Conservation (phyloP, 2,797 vertebrate genomes). For the Geranospiza caerulescens region DNA sequence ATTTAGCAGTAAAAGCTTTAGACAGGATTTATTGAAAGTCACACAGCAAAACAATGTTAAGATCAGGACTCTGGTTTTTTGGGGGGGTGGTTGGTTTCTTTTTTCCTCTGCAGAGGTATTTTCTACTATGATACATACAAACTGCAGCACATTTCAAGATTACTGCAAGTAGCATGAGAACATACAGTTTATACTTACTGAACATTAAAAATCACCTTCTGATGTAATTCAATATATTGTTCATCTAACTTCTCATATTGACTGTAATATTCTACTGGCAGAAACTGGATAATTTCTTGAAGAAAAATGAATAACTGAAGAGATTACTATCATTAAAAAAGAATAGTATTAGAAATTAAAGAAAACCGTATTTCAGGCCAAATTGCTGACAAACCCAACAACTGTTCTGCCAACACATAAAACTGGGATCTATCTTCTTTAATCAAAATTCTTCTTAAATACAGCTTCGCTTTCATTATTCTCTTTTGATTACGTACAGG, state of each 20-base stretch:
- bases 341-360: neutral
- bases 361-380: neutral
- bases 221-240: neutral
- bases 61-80: accelerated
- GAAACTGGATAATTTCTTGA: neutral
- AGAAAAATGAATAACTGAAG: neutral
- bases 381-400: neutral
- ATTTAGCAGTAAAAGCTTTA: neutral
- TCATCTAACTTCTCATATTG: neutral
- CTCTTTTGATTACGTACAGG: neutral
- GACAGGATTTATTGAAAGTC: neutral
- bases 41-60: neutral
- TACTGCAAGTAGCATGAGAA: neutral
- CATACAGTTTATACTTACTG: neutral
- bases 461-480: neutral
- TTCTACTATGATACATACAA: neutral
- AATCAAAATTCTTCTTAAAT: neutral
- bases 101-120: neutral
- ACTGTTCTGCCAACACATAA: neutral
- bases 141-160: neutral
- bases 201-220: neutral
- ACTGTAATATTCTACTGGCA: neutral
- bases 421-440: neutral
- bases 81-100: accelerated
- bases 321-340: neutral